phyloP scores from a whole-genome alignment of 2,888 invertebrate genomes.

The Salpingus planirostris region DNA sequence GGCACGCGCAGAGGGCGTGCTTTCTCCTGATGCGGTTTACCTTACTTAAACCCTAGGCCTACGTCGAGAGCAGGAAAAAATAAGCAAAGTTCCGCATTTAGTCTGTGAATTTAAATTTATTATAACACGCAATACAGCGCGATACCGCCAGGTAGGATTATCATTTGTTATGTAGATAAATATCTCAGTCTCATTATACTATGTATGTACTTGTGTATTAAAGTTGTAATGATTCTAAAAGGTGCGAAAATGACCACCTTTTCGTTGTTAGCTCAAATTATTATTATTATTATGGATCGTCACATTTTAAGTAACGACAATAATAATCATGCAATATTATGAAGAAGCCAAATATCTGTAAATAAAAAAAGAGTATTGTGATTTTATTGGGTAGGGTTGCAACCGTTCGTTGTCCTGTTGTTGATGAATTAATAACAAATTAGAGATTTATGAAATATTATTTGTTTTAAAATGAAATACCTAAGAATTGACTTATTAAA shows the following conservation, averaged over 20 bases:
- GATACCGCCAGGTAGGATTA: constrained; percentile 3
- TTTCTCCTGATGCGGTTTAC: constrained; percentile 7
- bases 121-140: no score
- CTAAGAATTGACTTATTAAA: background rate
- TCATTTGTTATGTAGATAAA: constrained; percentile 11
- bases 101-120: constrained; percentile 6
- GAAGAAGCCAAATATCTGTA: constrained; percentile 21
- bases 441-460: constrained; percentile 14
- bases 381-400: constrained; percentile 21
- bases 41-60: constrained; percentile 11
- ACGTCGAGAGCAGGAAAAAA: no score
- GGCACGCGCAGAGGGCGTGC: constrained; percentile 8
- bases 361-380: constrained; percentile 23
- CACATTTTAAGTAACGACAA: constrained; percentile 20
- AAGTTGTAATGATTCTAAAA: no score
- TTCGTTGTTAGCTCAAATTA: constrained; percentile 19
- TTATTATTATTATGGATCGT: no score
- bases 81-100: no score
- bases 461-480: constrained; percentile 1
- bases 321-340: constrained; percentile 7
- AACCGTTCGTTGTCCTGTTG: constrained; percentile 20
- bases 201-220: constrained; percentile 11
- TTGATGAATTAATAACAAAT: constrained; percentile 10
- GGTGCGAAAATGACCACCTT: constrained; percentile 2
- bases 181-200: constrained; percentile 9